phyloP scores from a whole-genome alignment of 2,888 invertebrate species.

The Acronicta leporina region DNA sequence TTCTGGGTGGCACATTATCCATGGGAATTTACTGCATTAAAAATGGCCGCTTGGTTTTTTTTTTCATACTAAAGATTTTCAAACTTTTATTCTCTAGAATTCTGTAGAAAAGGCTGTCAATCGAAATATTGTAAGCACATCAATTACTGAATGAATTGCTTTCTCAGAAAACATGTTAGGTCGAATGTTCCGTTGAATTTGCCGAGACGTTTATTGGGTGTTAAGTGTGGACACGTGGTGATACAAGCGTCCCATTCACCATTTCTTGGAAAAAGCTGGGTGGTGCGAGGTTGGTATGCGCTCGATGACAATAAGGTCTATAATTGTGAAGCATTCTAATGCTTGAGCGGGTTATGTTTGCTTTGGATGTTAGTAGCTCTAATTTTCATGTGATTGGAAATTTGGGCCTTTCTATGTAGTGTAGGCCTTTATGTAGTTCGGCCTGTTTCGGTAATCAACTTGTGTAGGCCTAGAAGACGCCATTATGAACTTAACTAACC shows the following conservation, averaged over 20 bases:
- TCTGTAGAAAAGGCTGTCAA: too few relatives aligned
- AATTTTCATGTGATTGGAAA: too few relatives aligned
- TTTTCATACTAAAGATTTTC: too few relatives aligned
- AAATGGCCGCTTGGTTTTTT: too few relatives aligned
- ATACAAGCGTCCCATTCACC: constrained; percentile 22
- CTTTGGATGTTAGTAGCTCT: neutral
- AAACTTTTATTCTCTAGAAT: too few relatives aligned
- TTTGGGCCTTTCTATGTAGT: too few relatives aligned
- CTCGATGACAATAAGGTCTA: neutral
- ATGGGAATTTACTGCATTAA: too few relatives aligned
- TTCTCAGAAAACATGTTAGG: constrained; percentile 31
- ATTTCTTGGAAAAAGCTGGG: constrained; percentile 28
- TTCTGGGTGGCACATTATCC: too few relatives aligned
- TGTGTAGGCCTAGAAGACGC: too few relatives aligned
- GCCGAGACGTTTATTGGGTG: constrained; percentile 39
- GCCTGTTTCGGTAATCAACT: too few relatives aligned
- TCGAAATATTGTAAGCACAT: neutral
- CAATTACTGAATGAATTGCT: constrained; percentile 7
- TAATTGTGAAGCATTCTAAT: neutral
- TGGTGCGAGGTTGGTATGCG: neutral
- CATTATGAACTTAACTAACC: too few relatives aligned
- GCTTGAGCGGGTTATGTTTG: neutral
- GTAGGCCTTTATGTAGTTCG: too few relatives aligned
- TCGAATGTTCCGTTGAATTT: constrained; percentile 28
- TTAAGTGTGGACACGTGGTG: constrained; percentile 32